Evolutionary conservation across 1,140 invertebrate species (phyloP), one percentile per base, ranked within the genome.

Genomic region (Halesus radiatus): DNA sequence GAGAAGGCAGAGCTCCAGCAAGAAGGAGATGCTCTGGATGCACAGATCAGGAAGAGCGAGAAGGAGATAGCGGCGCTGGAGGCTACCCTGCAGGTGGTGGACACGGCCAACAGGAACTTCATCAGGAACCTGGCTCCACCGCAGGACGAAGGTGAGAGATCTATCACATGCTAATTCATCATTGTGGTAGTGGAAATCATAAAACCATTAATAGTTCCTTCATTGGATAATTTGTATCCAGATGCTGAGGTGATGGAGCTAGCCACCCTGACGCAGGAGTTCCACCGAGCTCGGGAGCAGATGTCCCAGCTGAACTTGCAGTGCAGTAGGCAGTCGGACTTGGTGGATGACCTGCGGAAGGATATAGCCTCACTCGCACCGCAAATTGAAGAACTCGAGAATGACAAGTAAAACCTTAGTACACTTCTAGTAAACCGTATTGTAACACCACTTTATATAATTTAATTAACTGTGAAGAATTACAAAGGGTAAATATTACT

Each of bases 11-110:
- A 93, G 81, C 84, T 95, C 20, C 92, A 93, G 84, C 91, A 93
- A 84, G 90, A 92, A 83, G 94, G 94, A n/a, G 93, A 94, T 83
- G 86, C 91, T 60, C 87, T 95, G 79, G 94, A 95, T 85, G 89
- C 88, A 3, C 90, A 92, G 68, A 93, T 95, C 18, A 87, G 89
- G 80, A 92, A 92, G 84, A 90, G 91, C 22, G 94, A 95, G 87
- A 87, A 91, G 37, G 94, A 95, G 86, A 93, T 95, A 79, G 88
- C 91, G 20, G 94, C 93, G 37, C 92, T 95, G 87, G 94, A 95
- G 86, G 94, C 94, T 84, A 94, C 94, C 15, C 85, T 95, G 78
- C 91, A 92, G 37, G 87, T 94, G 6, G 88, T 95, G 10, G 93
- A 93, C 85, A 86, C 90, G n/a, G 91, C 93, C 62, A 94, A 95